A percentile compares a stretch with the other conserved stretches of the same genome.
Evolutionary conservation across 2,888 invertebrate genomes (phyloP).

Genomic region (Thecocarcelia acutangulata): DNA sequence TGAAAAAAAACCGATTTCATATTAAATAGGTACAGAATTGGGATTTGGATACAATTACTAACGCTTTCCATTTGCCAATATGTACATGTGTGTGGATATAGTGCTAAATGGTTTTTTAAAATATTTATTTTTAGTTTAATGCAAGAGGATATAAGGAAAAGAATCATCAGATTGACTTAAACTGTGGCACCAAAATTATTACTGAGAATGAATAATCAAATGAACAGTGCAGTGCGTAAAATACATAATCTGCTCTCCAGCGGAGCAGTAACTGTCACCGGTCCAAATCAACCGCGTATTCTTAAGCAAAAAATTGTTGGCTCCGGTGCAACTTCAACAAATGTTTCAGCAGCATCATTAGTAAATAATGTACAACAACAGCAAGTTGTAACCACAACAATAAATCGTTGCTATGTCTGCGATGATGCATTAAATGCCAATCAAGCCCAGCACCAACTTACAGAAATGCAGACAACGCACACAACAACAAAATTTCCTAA

Average conservation of each 20-base stretch:
- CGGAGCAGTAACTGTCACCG: constrained; percentile 81
- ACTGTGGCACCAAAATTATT: constrained; percentile 4
- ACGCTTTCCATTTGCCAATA: too few species aligned
- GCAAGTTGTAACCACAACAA: constrained; percentile 64
- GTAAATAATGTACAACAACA: constrained; percentile 71
- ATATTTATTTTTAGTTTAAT: constrained; percentile 44
- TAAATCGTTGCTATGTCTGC: constrained; percentile 81
- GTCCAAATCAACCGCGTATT: constrained; percentile 81
- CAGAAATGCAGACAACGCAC: constrained; percentile 80
- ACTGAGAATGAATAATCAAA: constrained; percentile 78
- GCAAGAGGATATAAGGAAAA: constrained; percentile 8
- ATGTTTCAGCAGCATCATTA: constrained; percentile 57
- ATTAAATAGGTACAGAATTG: too few species aligned
- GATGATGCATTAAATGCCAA: constrained; percentile 78
- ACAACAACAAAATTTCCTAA: constrained; percentile 82
- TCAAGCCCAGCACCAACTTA: constrained; percentile 77
- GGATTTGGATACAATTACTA: too few species aligned
- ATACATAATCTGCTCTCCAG: constrained; percentile 81
- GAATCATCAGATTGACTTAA: constrained; percentile 3
- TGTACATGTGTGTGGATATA: too few species aligned
- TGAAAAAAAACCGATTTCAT: too few species aligned
- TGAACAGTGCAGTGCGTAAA: constrained; percentile 81
- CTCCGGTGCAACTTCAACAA: constrained; percentile 71
- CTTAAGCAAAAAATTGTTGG: constrained; percentile 77
- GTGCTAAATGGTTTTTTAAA: neutral